A percentile compares a stretch with the other conserved stretches of the same genome.
These are phyloP conservation scores for Melanophora roralis DNA, from an alignment of 2,888 invertebrate species.

Conservation along the genomic window DNA sequence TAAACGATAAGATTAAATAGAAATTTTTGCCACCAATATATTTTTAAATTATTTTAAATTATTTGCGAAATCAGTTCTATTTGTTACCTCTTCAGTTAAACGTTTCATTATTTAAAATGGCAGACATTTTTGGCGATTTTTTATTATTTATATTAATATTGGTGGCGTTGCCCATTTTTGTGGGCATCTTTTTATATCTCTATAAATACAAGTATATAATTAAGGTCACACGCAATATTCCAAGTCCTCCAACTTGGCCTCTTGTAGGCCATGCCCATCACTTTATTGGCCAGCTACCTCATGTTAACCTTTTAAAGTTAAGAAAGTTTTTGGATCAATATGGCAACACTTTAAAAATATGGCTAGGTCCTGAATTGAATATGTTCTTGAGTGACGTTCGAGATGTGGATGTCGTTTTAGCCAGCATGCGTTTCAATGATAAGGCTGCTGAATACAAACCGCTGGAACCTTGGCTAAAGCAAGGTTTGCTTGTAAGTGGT, in stretches of 20 bases:
- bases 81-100: too few relatives aligned
- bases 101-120: too few relatives aligned
- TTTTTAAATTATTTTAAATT: too few relatives aligned
- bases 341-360: conserved; percentile 63
- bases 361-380: conserved; percentile 64
- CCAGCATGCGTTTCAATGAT: conserved; percentile 54
- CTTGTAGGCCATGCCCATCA: conserved; percentile 78
- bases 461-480: conserved; percentile 67
- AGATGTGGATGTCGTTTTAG: conserved; percentile 65
- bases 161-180: too few relatives aligned
- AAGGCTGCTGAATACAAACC: conserved; percentile 65
- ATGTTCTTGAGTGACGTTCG: conserved; percentile 48
- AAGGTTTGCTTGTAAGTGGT: conserved; percentile 66
- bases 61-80: too few relatives aligned
- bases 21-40: too few relatives aligned
- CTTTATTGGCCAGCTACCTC: conserved; percentile 76
- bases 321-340: conserved; percentile 47
- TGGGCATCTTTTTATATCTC: conserved; percentile 65
- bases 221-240: conserved; percentile 66
- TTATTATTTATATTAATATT: too few relatives aligned
- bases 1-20: too few relatives aligned
- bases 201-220: conserved; percentile 69
- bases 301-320: conserved; percentile 63
- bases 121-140: too few relatives aligned
- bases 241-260: conserved; percentile 76